phyloP scores from a whole-genome alignment of 2,797 vertebrate genomes.

The Moxostoma hubbsi region DNA sequence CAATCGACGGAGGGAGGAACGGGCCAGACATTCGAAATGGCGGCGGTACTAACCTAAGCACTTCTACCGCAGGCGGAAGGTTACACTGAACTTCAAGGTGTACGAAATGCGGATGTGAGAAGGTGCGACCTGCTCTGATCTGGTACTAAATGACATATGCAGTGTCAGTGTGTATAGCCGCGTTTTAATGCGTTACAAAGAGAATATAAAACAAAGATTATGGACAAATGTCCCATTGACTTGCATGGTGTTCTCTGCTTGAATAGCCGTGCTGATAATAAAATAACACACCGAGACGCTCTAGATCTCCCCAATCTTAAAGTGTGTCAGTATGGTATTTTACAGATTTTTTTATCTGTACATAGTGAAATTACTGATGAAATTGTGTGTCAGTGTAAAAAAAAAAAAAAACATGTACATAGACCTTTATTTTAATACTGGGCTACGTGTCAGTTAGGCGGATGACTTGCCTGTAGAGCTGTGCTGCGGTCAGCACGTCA shows the following conservation, averaged over 20 bases:
- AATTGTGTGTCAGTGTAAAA: background rate
- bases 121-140: constrained; percentile 1
- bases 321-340: background rate
- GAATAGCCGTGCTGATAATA: background rate
- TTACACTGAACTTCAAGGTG: constrained; percentile 74
- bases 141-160: background rate
- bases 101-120: constrained; percentile 53
- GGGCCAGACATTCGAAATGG: constrained; percentile 99
- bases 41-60: constrained; percentile 90
- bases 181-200: background rate
- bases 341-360: background rate
- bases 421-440: constrained; percentile 23
- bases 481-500: constrained; percentile 72
- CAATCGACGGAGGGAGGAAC: constrained; percentile 85
- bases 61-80: constrained; percentile 94
- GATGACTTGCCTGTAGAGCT: constrained; percentile 70
- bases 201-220: background rate
- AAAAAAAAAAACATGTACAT: background rate
- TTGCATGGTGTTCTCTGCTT: too few species aligned
- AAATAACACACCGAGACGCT: background rate
- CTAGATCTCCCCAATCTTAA: background rate
- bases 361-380: background rate
- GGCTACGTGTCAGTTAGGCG: constrained; percentile 66
- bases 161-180: background rate
- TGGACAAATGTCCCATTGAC: background rate